These are phyloP conservation scores for Onychomys torridus DNA, from an alignment of 2,797 vertebrate genomes.

Conservation along the genomic window DNA sequence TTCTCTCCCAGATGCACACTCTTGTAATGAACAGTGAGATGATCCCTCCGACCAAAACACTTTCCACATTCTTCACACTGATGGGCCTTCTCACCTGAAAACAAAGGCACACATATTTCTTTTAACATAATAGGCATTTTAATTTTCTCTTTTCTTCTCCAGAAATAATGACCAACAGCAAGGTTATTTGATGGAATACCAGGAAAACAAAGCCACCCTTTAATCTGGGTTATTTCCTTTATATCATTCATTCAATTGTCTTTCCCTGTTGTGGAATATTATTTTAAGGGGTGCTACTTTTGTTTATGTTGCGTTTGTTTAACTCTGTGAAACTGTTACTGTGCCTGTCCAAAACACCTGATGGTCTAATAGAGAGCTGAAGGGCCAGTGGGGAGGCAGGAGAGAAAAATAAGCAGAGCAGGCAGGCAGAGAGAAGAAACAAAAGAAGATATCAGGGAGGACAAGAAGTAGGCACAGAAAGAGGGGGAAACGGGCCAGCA, in stretches of 20 bases:
- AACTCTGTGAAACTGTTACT: no score
- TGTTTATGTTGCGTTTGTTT: no score
- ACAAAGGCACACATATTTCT: conserved; percentile 55
- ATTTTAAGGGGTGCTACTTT: no score
- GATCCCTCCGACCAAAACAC: conserved; percentile 97
- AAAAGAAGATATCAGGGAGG: no score
- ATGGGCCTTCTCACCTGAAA: conserved; percentile 96
- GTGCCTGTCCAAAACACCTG: no score
- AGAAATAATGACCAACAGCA: conserved; percentile 7
- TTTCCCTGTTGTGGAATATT: not conserved
- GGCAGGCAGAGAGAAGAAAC: no score
- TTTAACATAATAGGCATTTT: not conserved
- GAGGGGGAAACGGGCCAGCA: no score
- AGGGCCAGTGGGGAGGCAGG: no score
- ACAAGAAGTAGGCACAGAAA: no score
- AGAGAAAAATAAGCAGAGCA: no score
- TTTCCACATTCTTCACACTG: conserved; percentile 99
- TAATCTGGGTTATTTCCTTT: not conserved
- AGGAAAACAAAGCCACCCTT: conserved; percentile 33
- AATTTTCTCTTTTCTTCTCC: not conserved
- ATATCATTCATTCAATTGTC: not conserved
- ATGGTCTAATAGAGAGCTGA: no score
- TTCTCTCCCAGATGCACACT: conserved; percentile 98
- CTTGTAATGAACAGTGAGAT: conserved; percentile 98
- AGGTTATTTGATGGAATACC: not conserved